Evolutionary conservation across 2,888 invertebrate species (phyloP).

Genomic region (Hypena proboscidalis): DNA sequence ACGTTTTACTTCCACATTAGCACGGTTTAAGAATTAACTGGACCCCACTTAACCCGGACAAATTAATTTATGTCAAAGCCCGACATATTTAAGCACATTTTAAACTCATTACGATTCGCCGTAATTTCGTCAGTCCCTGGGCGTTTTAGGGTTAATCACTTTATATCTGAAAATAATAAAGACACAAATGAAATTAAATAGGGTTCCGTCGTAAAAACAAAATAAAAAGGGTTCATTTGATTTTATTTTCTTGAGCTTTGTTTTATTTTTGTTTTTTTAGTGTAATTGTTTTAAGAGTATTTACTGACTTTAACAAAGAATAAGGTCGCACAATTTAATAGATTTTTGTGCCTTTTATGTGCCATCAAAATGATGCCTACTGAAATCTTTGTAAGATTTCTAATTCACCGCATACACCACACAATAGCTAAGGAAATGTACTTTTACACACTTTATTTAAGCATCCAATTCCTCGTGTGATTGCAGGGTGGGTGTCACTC

Average conservation of each 20-base stretch:
- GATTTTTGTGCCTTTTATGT: too few relatives aligned
- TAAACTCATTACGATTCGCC: slow-evolving; percentile 45
- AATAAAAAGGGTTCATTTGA: neutral
- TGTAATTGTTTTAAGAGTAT: neutral
- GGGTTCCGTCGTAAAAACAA: slow-evolving; percentile 16
- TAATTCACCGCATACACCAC: too few relatives aligned
- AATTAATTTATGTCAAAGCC: slow-evolving; percentile 43
- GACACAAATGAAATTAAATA: slow-evolving; percentile 32
- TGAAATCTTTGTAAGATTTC: too few relatives aligned
- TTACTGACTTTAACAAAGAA: neutral
- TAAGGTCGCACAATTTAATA: too few relatives aligned
- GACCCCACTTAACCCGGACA: slow-evolving; percentile 8
- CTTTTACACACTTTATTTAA: too few relatives aligned
- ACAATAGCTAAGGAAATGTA: too few relatives aligned
- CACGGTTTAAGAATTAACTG: slow-evolving; percentile 3
- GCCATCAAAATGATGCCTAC: too few relatives aligned
- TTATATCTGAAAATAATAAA: slow-evolving; percentile 33
- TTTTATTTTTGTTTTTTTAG: neutral
- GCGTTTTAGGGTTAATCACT: slow-evolving; percentile 34
- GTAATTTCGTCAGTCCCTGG: slow-evolving; percentile 30
- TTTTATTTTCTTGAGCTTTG: neutral
- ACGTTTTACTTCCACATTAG: neutral
- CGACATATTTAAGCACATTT: slow-evolving; percentile 45
- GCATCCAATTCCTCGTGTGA: neutral
- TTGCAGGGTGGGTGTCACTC: slow-evolving; percentile 2